These are phyloP conservation scores for Actinopyga echinites DNA, from an alignment of 53 echinoderm and acorn worm genomes.

Conservation along the genomic window DNA sequence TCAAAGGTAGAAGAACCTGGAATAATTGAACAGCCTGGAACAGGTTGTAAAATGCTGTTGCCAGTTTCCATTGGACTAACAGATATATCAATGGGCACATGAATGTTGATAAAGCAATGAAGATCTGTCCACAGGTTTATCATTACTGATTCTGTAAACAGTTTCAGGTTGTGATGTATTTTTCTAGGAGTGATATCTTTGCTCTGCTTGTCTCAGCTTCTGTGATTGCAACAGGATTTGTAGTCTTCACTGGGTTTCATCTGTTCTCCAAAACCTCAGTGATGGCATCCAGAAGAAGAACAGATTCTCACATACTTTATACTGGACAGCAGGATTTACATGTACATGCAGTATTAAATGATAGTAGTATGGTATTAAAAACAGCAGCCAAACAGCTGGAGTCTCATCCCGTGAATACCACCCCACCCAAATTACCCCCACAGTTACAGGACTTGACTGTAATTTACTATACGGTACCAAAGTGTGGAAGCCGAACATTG, in stretches of 20 bases:
- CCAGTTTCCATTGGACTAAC: too few species aligned
- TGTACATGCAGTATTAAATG: too few species aligned
- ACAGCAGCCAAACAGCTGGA: neutral
- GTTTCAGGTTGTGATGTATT: neutral
- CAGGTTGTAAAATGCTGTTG: too few species aligned
- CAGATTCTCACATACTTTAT: neutral
- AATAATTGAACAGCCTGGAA: too few species aligned
- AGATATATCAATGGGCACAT: too few species aligned
- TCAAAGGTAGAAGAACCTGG: too few species aligned
- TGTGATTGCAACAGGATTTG: neutral
- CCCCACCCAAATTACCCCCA: neutral
- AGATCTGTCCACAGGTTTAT: too few species aligned
- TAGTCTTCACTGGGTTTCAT: neutral
- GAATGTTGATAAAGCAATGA: too few species aligned
- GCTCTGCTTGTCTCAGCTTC: neutral
- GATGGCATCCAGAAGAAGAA: too few species aligned
- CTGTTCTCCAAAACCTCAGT: neutral
- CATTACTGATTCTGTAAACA: too few species aligned
- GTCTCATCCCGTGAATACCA: neutral
- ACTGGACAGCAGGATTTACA: too few species aligned
- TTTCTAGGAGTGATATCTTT: neutral
- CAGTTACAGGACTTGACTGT: neutral
- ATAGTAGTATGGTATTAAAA: too few species aligned
- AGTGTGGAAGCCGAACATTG: slow-evolving; percentile 31
- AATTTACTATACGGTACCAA: slow-evolving; percentile 24